Percentiles rank a stretch among this genome's conserved stretches.
These are phyloP conservation scores for Lydus trimaculatus DNA, from an alignment of 2,888 invertebrate species.

Conservation along the genomic window DNA sequence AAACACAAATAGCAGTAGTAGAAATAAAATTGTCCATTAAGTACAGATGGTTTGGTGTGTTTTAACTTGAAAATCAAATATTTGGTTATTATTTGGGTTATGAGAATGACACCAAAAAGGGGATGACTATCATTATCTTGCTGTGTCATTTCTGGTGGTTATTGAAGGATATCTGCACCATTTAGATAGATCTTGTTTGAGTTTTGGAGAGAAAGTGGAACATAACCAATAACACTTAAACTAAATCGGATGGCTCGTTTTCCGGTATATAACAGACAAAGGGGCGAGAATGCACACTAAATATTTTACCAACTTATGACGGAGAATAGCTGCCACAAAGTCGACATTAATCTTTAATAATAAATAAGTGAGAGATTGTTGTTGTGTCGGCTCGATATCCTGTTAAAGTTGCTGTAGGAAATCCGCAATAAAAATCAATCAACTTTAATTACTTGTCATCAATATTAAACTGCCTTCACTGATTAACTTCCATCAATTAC, in stretches of 20 bases:
- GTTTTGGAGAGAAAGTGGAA: background rate
- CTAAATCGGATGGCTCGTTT: background rate
- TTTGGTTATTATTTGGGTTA: background rate
- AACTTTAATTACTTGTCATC: background rate
- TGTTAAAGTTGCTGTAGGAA: no score
- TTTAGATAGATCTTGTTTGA: background rate
- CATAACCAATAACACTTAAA: background rate
- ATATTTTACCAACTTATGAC: background rate
- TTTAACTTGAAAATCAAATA: conserved; percentile 1
- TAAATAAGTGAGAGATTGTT: background rate
- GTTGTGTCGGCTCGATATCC: background rate
- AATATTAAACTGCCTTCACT: background rate
- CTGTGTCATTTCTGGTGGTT: background rate
- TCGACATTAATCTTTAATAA: background rate
- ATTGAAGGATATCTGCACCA: background rate
- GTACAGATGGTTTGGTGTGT: background rate
- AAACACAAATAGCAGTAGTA: background rate
- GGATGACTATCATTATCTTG: background rate
- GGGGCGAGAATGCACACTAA: background rate
- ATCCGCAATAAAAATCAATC: no score
- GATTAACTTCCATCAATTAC: background rate
- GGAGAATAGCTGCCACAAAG: background rate
- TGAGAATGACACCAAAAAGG: background rate
- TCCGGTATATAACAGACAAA: background rate
- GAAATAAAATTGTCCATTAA: conserved; percentile 1